These are phyloP conservation scores for Peromyscus attwateri DNA, from an alignment of 2,797 vertebrate genomes.

Conservation along the genomic window DNA sequence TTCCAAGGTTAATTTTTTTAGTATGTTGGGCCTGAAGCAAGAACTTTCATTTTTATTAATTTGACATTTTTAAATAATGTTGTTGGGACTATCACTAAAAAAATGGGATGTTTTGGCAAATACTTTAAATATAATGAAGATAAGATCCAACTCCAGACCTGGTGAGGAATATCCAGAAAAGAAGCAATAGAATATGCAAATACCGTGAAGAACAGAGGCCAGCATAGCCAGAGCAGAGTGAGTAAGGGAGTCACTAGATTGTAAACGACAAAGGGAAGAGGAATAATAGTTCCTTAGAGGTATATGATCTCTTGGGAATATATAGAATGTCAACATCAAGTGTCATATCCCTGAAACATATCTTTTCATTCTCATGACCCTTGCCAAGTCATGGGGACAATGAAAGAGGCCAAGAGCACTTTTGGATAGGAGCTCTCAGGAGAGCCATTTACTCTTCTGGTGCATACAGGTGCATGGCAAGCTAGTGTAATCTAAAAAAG, in stretches of 20 bases:
- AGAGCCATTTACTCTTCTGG: background rate
- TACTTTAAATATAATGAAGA: background rate
- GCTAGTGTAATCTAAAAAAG: background rate
- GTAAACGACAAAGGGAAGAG: background rate
- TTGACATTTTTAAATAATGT: background rate
- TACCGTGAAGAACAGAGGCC: background rate
- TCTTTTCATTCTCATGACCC: background rate
- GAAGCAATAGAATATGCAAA: background rate
- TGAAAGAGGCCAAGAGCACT: background rate
- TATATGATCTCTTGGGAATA: background rate
- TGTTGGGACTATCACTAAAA: background rate
- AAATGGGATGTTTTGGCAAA: background rate
- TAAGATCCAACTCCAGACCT: background rate
- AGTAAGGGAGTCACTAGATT: background rate
- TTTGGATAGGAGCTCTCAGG: background rate
- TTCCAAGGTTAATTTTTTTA: background rate
- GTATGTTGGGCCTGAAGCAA: background rate
- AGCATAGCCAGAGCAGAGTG: background rate
- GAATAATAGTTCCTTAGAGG: background rate
- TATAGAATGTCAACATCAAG: background rate
- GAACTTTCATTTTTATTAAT: conserved; percentile 8
- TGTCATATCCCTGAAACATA: background rate
- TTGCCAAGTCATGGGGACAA: background rate
- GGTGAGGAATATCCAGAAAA: background rate
- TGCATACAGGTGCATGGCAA: background rate